These are phyloP conservation scores for Varecia variegata DNA, from an alignment of 2,797 vertebrate genomes.

Conservation along the genomic window DNA sequence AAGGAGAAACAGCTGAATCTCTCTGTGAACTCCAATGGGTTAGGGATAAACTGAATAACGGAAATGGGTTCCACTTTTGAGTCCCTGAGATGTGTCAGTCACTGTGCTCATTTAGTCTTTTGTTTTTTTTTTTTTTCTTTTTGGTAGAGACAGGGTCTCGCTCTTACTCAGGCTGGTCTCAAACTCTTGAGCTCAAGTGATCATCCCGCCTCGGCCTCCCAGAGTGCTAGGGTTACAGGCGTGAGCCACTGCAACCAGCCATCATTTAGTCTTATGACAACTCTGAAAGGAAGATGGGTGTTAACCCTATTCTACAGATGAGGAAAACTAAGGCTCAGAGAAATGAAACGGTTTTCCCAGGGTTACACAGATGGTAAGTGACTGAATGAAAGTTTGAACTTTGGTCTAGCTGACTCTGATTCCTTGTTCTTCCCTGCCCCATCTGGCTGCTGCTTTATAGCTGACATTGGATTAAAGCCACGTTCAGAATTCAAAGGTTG, in stretches of 20 bases:
- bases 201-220: too few species aligned
- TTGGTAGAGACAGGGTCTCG: too few species aligned
- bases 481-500: neutral
- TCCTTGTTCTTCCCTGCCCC: neutral
- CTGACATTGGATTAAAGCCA: neutral
- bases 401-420: neutral
- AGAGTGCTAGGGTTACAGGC: too few species aligned
- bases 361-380: neutral
- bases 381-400: neutral
- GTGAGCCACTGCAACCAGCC: too few species aligned
- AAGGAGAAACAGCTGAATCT: slow-evolving; percentile 53
- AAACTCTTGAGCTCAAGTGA: too few species aligned
- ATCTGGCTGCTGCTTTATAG: neutral
- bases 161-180: too few species aligned
- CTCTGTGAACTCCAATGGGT: neutral
- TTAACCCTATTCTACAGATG: neutral
- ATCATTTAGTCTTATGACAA: neutral
- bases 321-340: neutral
- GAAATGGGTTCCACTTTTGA: neutral
- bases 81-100: accelerated
- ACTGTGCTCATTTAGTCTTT: neutral
- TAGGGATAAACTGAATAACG: neutral
- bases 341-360: neutral
- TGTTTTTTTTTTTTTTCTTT: too few species aligned
- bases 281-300: neutral